These are phyloP conservation scores for Cepaea hortensis DNA, from an alignment of 2,888 invertebrate species.

Conservation along the genomic window DNA sequence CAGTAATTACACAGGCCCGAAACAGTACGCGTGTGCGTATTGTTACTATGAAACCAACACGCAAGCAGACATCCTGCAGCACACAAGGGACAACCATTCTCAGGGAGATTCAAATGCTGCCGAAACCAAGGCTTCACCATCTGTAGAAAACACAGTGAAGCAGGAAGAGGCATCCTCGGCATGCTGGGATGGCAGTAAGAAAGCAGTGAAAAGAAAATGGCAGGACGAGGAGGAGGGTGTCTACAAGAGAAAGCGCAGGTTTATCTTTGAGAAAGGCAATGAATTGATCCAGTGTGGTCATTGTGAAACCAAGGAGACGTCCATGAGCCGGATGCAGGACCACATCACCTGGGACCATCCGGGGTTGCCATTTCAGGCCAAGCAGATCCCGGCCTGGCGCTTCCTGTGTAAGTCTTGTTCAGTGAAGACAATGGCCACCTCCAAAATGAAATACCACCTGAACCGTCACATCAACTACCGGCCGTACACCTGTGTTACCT, in stretches of 20 bases:
- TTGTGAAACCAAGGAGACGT: slow-evolving; percentile 42
- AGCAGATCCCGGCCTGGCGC: slow-evolving; percentile 51
- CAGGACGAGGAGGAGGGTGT: neutral
- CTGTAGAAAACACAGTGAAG: neutral
- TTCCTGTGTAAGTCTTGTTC: slow-evolving; percentile 54
- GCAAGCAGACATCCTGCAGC: slow-evolving; percentile 49
- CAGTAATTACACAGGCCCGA: slow-evolving; percentile 17
- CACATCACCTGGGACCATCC: slow-evolving; percentile 48
- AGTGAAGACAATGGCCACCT: slow-evolving; percentile 54
- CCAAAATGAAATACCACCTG: slow-evolving; percentile 57
- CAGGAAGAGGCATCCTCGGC: slow-evolving; percentile 27
- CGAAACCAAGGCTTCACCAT: neutral
- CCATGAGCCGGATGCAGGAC: slow-evolving; percentile 41
- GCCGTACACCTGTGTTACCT: slow-evolving; percentile 55
- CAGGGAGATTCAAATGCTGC: slow-evolving; percentile 14
- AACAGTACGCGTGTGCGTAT: slow-evolving; percentile 52
- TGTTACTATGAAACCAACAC: slow-evolving; percentile 53
- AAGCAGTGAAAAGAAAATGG: slow-evolving; percentile 42
- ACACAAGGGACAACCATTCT: slow-evolving; percentile 51
- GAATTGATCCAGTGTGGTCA: slow-evolving; percentile 43
- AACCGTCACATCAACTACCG: slow-evolving; percentile 56
- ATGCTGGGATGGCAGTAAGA: slow-evolving; percentile 48
- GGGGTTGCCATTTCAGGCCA: slow-evolving; percentile 38
- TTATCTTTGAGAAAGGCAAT: slow-evolving; percentile 48
- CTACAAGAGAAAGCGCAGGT: slow-evolving; percentile 25